Evolutionary conservation across 2,797 vertebrate genomes (phyloP).

Genomic region (Vultur gryphus): DNA sequence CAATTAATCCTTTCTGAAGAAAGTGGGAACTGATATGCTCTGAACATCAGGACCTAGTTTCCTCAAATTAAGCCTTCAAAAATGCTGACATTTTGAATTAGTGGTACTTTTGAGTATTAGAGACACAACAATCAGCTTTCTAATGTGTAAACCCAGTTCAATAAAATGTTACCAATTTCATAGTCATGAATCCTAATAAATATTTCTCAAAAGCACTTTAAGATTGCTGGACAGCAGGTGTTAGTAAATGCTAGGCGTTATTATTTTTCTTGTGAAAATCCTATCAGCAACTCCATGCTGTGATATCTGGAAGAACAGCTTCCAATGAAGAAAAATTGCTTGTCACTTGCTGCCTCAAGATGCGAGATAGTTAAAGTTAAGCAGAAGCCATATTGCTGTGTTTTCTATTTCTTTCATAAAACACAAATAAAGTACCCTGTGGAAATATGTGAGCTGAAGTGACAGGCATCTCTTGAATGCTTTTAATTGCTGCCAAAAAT

Average conservation of each 20-base stretch:
- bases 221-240: conserved; percentile 2
- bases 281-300: neutral
- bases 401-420: conserved; percentile 34
- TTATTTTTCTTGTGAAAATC: conserved; percentile 3
- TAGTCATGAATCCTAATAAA: neutral
- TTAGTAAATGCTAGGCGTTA: neutral
- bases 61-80: neutral
- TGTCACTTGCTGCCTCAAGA: conserved; percentile 47
- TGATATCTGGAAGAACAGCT: neutral
- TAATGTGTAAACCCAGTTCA: neutral
- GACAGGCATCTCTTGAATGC: conserved; percentile 35
- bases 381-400: conserved; percentile 49
- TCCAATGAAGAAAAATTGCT: conserved; percentile 57
- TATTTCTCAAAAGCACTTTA: neutral
- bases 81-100: neutral
- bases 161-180: neutral
- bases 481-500: conserved; percentile 54
- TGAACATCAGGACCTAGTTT: neutral
- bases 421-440: conserved; percentile 49
- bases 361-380: neutral
- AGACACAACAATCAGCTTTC: neutral
- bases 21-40: neutral
- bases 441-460: conserved; percentile 36
- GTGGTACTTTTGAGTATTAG: neutral
- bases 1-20: neutral